Evolutionary conservation across 1,140 invertebrate genomes (phyloP).

Genomic region (Drosophila sucinea): DNA sequence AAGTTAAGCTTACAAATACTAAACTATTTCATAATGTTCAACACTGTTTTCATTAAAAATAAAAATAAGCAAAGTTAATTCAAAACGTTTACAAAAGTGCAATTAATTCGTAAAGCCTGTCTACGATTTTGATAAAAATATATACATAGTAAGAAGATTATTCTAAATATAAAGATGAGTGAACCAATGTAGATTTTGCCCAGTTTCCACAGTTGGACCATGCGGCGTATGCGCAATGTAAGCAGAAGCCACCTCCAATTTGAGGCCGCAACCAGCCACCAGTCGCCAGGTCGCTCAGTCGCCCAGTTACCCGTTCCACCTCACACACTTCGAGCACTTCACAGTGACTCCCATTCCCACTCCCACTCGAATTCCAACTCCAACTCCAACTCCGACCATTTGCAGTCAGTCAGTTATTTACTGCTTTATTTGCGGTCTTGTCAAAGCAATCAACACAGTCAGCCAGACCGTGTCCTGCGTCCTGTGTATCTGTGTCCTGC

Average conservation of each 20-base stretch:
- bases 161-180: too few species aligned
- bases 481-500: constrained; percentile 1
- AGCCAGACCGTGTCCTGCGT: constrained; percentile 48
- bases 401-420: constrained; percentile 66
- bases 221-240: constrained; percentile 68
- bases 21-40: too few species aligned
- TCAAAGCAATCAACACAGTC: constrained; percentile 77
- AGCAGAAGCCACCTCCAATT: constrained; percentile 3
- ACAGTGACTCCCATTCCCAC: background rate
- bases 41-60: too few species aligned
- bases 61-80: too few species aligned
- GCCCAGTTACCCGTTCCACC: too few species aligned
- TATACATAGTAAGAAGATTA: too few species aligned
- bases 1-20: too few species aligned
- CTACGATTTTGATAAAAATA: too few species aligned
- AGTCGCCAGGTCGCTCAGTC: too few species aligned
- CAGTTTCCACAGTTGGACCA: constrained; percentile 6
- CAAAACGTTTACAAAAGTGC: too few species aligned
- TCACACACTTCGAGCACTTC: background rate
- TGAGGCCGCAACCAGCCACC: background rate
- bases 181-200: too few species aligned
- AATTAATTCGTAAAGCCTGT: too few species aligned
- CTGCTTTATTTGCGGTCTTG: constrained; percentile 78
- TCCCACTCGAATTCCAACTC: constrained; percentile 3
- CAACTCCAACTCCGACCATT: constrained; percentile 18